A percentile compares a stretch with the other conserved stretches of the same genome.
These are phyloP conservation scores for Columbina picui DNA, from an alignment of 2,113 vertebrate genomes.

Conservation along the genomic window DNA sequence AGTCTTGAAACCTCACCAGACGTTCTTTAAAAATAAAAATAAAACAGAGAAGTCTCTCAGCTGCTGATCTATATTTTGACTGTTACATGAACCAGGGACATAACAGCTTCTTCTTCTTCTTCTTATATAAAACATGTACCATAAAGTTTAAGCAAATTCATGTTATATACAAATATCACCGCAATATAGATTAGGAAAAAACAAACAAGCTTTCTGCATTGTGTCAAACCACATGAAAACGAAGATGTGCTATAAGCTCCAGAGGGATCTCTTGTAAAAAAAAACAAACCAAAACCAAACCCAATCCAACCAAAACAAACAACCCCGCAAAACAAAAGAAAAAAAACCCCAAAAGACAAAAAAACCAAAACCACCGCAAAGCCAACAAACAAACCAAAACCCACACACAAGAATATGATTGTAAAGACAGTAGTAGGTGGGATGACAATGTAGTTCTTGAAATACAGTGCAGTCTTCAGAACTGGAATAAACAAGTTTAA, in stretches of 20 bases:
- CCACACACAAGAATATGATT: no score
- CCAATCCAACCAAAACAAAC: no score
- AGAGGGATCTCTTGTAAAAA: neutral
- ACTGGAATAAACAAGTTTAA: neutral
- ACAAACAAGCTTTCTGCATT: neutral
- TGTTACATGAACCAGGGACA: neutral
- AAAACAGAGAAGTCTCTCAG: neutral
- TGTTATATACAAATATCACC: neutral
- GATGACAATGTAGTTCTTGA: neutral
- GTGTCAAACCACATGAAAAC: neutral
- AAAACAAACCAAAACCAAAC: neutral
- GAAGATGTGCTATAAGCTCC: rapidly evolving
- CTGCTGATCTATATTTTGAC: neutral
- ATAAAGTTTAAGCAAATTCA: neutral
- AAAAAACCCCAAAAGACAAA: no score
- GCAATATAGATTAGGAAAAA: neutral
- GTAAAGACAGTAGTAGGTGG: rapidly evolving
- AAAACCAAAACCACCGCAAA: no score
- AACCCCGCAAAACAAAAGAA: no score
- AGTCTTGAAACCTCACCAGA: neutral
- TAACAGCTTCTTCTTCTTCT: neutral
- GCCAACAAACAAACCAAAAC: no score
- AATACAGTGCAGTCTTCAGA: neutral
- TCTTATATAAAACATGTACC: neutral
- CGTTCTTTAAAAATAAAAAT: neutral